Evolutionary conservation across 1,140 invertebrate genomes (phyloP), one percentile per base, ranked within the genome.

Genomic region (Drosophila bocqueti): DNA sequence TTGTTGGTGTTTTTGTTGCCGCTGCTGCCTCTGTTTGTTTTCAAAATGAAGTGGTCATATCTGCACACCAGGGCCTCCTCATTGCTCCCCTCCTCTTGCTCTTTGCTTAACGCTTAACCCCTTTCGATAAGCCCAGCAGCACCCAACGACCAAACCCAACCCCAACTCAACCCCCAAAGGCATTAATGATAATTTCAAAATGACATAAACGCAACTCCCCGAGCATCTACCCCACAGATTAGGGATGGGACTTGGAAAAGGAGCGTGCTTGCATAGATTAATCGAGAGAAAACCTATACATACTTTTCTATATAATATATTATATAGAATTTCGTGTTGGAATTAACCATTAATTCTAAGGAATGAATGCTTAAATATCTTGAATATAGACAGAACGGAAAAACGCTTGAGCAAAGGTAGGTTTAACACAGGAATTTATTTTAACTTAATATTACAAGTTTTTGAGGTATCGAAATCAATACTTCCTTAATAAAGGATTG

Each of bases 161-260:
- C 43, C 42, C 46, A 65, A 3, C 18, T 15, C 50, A 38, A 52
- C 63, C 40, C 43, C 46, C 11, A 50, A 49, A 42, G 45, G 84
- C 77, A 68, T 89, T 81, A 89, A 87, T 81, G 83, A 89, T 87
- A 87, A 87, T 87, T 87, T 89, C 84, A 87, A 83, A 87, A 87
- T 87, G 83, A 87, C 84, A 87, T 89, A 89, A 87, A 87, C 71
- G 84, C 68, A 67, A 47, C 61, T 59, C 73, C 60, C 74, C 29
- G 63, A 47, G 65, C 46, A 38, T 52, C 58, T 62, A 47, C n/a
- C 36, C 46, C 24, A 5, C 4, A 26, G 29, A 9, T 40, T 68
- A 68, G 74, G 8, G 74, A 75, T 83, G 80, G 40, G 11, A 42
- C 2, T 13, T 45, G 3, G 5, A 4, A 7, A 43, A 13, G 3